phyloP scores from a whole-genome alignment of 2,888 invertebrate species.

The Machimus atricapillus region DNA sequence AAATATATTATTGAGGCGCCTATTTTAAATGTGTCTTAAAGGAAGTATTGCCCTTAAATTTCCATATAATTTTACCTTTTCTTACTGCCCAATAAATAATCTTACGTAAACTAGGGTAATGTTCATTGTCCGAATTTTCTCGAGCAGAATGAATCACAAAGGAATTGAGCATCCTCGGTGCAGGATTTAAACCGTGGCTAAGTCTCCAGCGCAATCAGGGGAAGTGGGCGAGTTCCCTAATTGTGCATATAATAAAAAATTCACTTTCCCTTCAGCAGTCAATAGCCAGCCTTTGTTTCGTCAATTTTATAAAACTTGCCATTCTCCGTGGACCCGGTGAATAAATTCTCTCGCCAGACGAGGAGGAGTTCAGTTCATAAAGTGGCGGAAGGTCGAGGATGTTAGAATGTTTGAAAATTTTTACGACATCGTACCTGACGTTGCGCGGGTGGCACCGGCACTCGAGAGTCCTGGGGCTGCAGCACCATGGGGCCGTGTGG shows the following conservation, averaged over 20 bases:
- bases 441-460: constrained; percentile 15
- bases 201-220: neutral
- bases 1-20: neutral
- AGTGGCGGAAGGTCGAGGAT: constrained; percentile 15
- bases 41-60: neutral
- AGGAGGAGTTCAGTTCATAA: constrained; percentile 20
- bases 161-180: neutral
- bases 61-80: neutral
- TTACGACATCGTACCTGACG: constrained; percentile 14
- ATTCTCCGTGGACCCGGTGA: neutral
- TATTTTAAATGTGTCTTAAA: neutral
- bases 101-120: neutral
- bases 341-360: constrained; percentile 26
- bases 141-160: neutral
- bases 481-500: constrained; percentile 18
- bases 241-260: constrained; percentile 37
- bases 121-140: neutral
- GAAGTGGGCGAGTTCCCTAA: neutral
- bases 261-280: constrained; percentile 39
- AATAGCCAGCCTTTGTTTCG: constrained; percentile 22
- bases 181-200: neutral
- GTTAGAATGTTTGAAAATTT: constrained; percentile 38
- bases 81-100: neutral
- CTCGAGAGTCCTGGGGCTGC: neutral
- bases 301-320: constrained; percentile 29